Evolutionary conservation across 2,113 vertebrate species (phyloP).

Genomic region (Ardeotis arabs): DNA sequence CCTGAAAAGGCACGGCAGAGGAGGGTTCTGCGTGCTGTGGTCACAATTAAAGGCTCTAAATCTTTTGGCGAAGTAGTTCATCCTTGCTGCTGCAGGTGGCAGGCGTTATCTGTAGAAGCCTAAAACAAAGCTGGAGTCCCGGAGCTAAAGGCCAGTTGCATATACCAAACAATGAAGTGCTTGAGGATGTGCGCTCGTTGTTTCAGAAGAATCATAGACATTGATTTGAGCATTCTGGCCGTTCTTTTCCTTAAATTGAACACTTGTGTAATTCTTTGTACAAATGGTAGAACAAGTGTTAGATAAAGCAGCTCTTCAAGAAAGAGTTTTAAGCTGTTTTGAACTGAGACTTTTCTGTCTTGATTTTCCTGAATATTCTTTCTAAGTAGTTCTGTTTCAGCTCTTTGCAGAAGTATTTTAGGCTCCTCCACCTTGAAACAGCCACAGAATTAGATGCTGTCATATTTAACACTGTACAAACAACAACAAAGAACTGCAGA

Average conservation of each 20-base stretch:
- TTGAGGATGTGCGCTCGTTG: not conserved
- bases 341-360: not conserved
- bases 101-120: not conserved
- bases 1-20: not conserved
- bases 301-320: not conserved
- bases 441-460: not conserved
- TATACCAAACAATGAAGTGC: not conserved
- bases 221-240: not conserved
- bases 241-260: not conserved
- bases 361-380: not conserved
- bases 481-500: slow-evolving; percentile 7
- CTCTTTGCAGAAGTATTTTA: not conserved
- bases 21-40: not conserved
- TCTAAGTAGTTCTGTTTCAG: not conserved
- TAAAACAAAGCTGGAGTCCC: not conserved
- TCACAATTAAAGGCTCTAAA: not conserved
- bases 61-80: not conserved
- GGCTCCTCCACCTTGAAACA: not conserved
- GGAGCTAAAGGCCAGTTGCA: not conserved
- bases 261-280: not conserved
- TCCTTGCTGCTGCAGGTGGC: slow-evolving; percentile 16
- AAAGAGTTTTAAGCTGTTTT: not conserved
- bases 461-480: not conserved
- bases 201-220: not conserved
- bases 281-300: not conserved